Evolutionary conservation across 1,140 invertebrate species (phyloP), one percentile per base, ranked within the genome.

Genomic region (Agrilus planipennis): DNA sequence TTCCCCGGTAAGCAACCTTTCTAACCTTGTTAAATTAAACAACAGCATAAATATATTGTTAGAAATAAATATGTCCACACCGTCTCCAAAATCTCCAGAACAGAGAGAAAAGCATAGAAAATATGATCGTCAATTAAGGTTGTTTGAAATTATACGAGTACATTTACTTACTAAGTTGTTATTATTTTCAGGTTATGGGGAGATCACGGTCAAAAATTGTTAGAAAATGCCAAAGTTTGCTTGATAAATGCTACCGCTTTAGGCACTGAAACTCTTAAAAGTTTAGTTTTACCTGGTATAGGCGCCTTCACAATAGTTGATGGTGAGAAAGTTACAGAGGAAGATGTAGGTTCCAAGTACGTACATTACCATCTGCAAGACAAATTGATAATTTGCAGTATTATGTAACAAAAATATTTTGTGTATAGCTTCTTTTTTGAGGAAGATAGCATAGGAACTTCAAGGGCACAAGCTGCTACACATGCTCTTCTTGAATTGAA

Each of bases 251-350:
- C 90, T 2, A 92, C 81, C 39, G 89, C 88, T 7, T 73, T 92
- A 36, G 93, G 93, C 20, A 94, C 90, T 28, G 95, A 99, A 73
- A 82, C 89, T 37, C 64, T 97, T 16, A 98, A 98, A 67, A 90
- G 89, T 34, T 70, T 98, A 9, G 83, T 97, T 12, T 66, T 98
- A 20, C 91, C 94, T 38, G 93, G 92, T 10, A 83, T 97, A 54
- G 91, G 93, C 41, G 81, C 86, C n/a, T 91, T 98, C 50, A 96
- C 91, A 0, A 89, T 98, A 51, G 79, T 96, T 6, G 95, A 99
- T 75, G 84, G 83, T 11, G 76, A 81, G 53, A 83, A 79, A 54
- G 75, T 90, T 1, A 81, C 73, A 16, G 83, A 88, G 43, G 87
- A 93, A 64, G 92, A 98, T 67, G 75, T 93, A 45, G 91, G 89